Conservation (phyloP, 2,797 vertebrate species). For the Phrynocephalus guinanensis region DNA sequence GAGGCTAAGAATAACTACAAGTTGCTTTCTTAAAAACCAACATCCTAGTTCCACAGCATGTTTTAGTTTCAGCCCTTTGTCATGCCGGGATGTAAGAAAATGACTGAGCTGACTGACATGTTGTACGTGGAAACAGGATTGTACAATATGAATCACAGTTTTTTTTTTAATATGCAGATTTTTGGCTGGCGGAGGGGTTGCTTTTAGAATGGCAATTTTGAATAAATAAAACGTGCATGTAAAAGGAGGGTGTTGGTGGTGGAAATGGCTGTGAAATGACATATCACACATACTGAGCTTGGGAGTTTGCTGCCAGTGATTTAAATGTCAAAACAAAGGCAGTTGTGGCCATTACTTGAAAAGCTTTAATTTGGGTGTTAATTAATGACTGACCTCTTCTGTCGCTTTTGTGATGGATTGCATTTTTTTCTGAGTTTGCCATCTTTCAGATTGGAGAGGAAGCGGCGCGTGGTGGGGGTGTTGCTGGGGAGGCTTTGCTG, state of each 20-base stretch:
- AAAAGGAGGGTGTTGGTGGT: conserved; percentile 95
- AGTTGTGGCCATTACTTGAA: conserved; percentile 73
- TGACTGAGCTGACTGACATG: conserved; percentile 72
- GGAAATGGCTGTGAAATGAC: conserved; percentile 71
- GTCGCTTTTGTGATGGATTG: conserved; percentile 63
- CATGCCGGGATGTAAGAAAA: conserved; percentile 38
- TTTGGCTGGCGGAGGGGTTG: conserved; percentile 76
- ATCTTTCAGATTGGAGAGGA: conserved; percentile 30
- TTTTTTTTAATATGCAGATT: conserved; percentile 77
- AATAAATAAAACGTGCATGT: conserved; percentile 93
- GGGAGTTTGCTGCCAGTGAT: conserved; percentile 61
- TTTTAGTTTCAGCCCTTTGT: conserved; percentile 6
- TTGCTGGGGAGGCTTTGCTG: neutral
- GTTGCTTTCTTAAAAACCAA: too few relatives aligned
- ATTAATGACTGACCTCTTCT: conserved; percentile 75
- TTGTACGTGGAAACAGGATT: conserved; percentile 77
- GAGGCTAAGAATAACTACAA: too few relatives aligned
- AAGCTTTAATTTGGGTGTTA: conserved; percentile 76
- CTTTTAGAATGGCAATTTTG: conserved; percentile 79
- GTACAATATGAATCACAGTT: conserved; percentile 86
- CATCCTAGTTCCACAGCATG: too few relatives aligned
- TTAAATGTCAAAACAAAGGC: conserved; percentile 81
- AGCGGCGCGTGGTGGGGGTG: neutral
- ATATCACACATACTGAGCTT: conserved; percentile 67
- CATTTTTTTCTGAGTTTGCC: conserved; percentile 50